A percentile compares a stretch with the other conserved stretches of the same genome.
Conservation (phyloP, 92 coral and sea anemone genomes). For the Epizoanthus rinbou region DNA sequence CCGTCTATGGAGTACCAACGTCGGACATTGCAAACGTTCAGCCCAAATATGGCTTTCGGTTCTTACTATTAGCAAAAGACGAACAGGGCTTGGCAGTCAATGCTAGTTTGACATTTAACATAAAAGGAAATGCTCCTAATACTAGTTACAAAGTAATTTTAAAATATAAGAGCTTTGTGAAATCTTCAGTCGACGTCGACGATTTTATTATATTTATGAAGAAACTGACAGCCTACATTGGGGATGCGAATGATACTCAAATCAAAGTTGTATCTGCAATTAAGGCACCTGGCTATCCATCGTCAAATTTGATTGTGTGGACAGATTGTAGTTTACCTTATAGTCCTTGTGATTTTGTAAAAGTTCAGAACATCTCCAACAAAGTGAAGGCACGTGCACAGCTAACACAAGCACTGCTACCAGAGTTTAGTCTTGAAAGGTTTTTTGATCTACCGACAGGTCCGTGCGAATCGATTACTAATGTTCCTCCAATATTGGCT, state of each 20-base stretch:
- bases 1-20: conserved; percentile 69
- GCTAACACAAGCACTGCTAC: conserved; percentile 27
- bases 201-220: conserved; percentile 5
- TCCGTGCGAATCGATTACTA: conserved; percentile 17
- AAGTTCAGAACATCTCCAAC: conserved; percentile 15
- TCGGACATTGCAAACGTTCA: not conserved
- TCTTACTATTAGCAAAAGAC: conserved; percentile 36
- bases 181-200: conserved; percentile 16
- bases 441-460: conserved; percentile 38
- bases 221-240: conserved; percentile 21
- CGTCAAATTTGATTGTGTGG: conserved; percentile 34
- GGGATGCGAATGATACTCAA: not conserved
- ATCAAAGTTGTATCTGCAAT: conserved; percentile 22
- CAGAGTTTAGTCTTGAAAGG: conserved; percentile 25
- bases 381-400: conserved; percentile 9
- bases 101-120: conserved; percentile 29
- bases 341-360: conserved; percentile 13
- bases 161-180: conserved; percentile 13
- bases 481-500: conserved; percentile 24
- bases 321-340: conserved; percentile 7
- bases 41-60: conserved; percentile 23
- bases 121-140: conserved; percentile 14
- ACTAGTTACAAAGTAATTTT: conserved; percentile 30
- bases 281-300: conserved; percentile 31
- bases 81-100: conserved; percentile 19